Base-by-base conservation (phyloP, 2,888 invertebrate genomes). In the Bembecia ichneumoniformis region DNA sequence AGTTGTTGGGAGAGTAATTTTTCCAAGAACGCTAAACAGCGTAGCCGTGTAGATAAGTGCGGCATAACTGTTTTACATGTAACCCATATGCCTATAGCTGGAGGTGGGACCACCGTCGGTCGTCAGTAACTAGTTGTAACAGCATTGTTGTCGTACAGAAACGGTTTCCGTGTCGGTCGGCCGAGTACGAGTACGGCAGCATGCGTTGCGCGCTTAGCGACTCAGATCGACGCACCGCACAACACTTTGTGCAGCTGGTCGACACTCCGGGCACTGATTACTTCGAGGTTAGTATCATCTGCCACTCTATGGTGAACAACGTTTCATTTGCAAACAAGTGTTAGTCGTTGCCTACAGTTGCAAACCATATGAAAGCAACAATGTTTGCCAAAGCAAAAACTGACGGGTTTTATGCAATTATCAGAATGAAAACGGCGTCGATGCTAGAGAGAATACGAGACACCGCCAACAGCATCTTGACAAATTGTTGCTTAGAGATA, bases 101-200 rank as follows among this genome's bases (percentile, higher is more conserved):
- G 13, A 40, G 40, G 40, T 11, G 40, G 40, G n/a, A 40, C 14
- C 40, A 40, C 40, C 40, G 40, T 14, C 40, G 11, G 40, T 40
- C n/a, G 14, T 5, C n/a, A 40, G 40, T 40, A 40, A 40, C n/a
- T 11, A 40, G 40, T 40, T 11, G 40, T 40, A 40, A 40, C 14
- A 40, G 40, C 40, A 14, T 40, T 40, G 40, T 40, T 14, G 40
- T 40, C 59, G 78, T 82, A 49, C 78, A 93, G 92, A 94, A 95
- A 77, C 94, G 96, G 49, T 97, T 97, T 78, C 92, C 93, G 11
- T 97, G 97, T 70, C 93, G 97, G 7, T 96, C 96, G 0, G 94
- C 94, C 40, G 96, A 97, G 77, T 97, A 97, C 81, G 96, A 97
- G 78, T 97, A 97, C 82, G 94, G 95, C 54, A 96, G 95, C 52